phyloP scores from a whole-genome alignment of 2,113 vertebrate genomes.

The Mobula birostris region DNA sequence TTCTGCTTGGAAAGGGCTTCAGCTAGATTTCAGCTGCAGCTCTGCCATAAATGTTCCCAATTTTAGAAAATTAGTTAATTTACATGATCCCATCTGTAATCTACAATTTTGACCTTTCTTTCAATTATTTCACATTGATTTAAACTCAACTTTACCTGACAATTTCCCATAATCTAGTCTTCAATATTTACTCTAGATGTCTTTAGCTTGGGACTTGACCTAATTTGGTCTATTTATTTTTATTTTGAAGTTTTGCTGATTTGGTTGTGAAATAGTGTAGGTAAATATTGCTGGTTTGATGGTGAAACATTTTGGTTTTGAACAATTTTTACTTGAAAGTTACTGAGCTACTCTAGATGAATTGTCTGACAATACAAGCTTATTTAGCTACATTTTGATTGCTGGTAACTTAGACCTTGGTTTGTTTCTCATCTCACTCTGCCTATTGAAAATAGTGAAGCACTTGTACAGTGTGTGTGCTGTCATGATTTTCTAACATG shows the following conservation, averaged over 20 bases:
- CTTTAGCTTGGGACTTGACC: background rate
- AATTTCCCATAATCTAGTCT: background rate
- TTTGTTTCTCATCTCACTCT: slow-evolving; percentile 27
- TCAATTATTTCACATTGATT: background rate
- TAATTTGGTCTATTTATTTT: background rate
- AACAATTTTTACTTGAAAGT: background rate
- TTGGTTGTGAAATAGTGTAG: background rate
- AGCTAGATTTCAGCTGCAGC: too few relatives aligned
- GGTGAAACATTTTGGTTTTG: background rate
- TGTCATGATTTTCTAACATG: slow-evolving; percentile 46
- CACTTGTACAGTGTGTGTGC: slow-evolving; percentile 40
- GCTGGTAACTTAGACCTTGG: slow-evolving; percentile 42
- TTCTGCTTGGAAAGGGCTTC: background rate
- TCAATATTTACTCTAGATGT: background rate
- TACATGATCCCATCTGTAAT: background rate
- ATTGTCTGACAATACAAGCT: too few relatives aligned
- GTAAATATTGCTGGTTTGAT: background rate
- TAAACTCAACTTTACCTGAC: background rate
- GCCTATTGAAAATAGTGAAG: slow-evolving; percentile 34
- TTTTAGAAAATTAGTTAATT: background rate
- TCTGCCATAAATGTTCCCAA: background rate
- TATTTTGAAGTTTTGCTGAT: background rate
- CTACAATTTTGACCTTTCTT: background rate
- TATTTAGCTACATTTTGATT: background rate
- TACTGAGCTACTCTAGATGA: fast-evolving